Conservation (phyloP, 2,888 invertebrate genomes). For the Drosophila kambysellisi region DNA sequence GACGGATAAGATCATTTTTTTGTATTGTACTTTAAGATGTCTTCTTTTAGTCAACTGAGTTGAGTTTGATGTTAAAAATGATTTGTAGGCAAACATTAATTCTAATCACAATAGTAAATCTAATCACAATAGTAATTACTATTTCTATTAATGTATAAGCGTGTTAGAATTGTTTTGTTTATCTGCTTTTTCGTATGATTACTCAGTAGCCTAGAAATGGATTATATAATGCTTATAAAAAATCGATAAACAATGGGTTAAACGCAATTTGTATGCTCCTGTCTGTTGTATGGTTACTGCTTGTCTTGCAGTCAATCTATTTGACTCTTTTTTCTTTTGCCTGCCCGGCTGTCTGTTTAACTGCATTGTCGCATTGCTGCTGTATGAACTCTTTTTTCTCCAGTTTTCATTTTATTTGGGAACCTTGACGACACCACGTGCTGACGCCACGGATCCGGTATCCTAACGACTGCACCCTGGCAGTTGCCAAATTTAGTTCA, state of each 20-base stretch:
- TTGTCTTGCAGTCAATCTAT: constrained; percentile 47
- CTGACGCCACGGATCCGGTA: constrained; percentile 63
- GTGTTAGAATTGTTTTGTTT: neutral
- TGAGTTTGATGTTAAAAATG: neutral
- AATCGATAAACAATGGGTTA: constrained; percentile 15
- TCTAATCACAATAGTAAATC: neutral
- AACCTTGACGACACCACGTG: constrained; percentile 57
- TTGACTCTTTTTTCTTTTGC: constrained; percentile 20
- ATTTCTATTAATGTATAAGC: neutral
- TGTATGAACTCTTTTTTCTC: constrained; percentile 36
- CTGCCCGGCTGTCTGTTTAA: constrained; percentile 41
- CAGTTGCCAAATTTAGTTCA: constrained; percentile 79
- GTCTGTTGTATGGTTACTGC: constrained; percentile 39
- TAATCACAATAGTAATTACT: neutral
- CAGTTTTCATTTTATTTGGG: constrained; percentile 35
- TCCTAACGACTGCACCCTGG: constrained; percentile 66
- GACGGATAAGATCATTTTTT: neutral
- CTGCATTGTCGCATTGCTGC: constrained; percentile 73
- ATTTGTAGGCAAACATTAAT: neutral
- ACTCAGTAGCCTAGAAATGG: neutral
- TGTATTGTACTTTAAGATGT: constrained; percentile 2
- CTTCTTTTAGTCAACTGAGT: neutral
- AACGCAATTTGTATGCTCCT: constrained; percentile 33
- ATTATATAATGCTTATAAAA: neutral
- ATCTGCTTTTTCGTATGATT: neutral